Evolutionary conservation across 2,797 vertebrate species (phyloP).

Genomic region (Alfaro cultratus): DNA sequence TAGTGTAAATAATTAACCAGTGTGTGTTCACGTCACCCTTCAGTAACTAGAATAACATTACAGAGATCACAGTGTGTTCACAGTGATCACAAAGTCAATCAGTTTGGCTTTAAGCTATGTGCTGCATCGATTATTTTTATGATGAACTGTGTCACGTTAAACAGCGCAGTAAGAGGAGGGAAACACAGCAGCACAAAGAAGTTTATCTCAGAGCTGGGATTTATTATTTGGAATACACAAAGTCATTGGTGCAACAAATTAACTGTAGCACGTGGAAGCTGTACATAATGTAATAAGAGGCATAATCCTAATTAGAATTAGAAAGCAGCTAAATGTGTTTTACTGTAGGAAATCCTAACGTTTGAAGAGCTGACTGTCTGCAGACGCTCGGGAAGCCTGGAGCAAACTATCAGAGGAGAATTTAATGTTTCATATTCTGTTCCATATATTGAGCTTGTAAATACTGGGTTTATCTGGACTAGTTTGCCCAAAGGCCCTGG

Average conservation of each 20-base stretch:
- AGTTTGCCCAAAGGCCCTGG: neutral
- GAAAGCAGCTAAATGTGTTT: neutral
- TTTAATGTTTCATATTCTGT: neutral
- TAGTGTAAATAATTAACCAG: conserved; percentile 30
- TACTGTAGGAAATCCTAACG: neutral
- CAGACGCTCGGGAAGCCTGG: neutral
- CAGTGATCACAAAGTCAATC: neutral
- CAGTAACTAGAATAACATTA: neutral
- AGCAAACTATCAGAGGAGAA: neutral
- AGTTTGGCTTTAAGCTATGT: conserved; percentile 2
- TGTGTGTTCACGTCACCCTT: neutral
- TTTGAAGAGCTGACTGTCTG: neutral
- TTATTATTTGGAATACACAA: neutral
- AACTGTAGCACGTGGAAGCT: neutral
- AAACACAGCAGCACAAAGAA: neutral
- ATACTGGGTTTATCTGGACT: neutral
- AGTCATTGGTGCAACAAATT: conserved; percentile 6
- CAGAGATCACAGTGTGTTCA: neutral
- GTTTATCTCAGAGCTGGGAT: neutral
- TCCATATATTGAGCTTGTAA: neutral
- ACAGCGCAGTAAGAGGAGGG: neutral
- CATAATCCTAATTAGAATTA: conserved; percentile 6
- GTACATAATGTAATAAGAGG: neutral
- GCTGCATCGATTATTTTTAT: neutral
- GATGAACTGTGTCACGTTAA: neutral